A percentile compares a stretch with the other conserved stretches of the same genome.
Evolutionary conservation across 2,888 invertebrate genomes (phyloP).

Genomic region (Heliconius charithonia): DNA sequence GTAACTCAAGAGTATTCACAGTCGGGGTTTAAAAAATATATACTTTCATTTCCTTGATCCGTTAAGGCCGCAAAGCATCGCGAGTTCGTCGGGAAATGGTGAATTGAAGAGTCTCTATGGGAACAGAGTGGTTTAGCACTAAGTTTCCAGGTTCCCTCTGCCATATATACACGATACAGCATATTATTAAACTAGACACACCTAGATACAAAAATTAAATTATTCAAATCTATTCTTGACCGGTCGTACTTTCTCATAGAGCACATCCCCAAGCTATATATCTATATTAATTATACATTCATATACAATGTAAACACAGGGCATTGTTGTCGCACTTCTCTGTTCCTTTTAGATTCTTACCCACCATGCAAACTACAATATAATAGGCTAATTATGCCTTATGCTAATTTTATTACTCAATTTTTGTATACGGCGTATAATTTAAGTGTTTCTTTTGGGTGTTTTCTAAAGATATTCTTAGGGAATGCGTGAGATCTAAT

Average conservation of each 20-base stretch:
- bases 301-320: slow-evolving; percentile 77
- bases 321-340: slow-evolving; percentile 60
- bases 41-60: too few relatives aligned
- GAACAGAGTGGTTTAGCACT: background rate
- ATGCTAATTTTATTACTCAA: slow-evolving; percentile 77
- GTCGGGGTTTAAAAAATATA: too few relatives aligned
- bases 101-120: background rate
- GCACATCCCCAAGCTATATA: slow-evolving; percentile 64
- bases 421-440: slow-evolving; percentile 69
- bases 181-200: background rate
- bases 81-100: background rate
- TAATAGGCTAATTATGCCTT: slow-evolving; percentile 80
- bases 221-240: slow-evolving; percentile 63
- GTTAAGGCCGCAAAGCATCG: background rate
- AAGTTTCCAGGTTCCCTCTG: background rate
- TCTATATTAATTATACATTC: slow-evolving; percentile 82
- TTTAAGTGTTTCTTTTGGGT: slow-evolving; percentile 56
- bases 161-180: background rate
- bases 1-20: too few relatives aligned
- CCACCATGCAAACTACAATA: slow-evolving; percentile 76
- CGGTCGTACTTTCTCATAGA: slow-evolving; percentile 71
- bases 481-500: slow-evolving; percentile 65
- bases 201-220: slow-evolving; percentile 19
- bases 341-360: slow-evolving; percentile 67
- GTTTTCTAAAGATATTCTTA: slow-evolving; percentile 73